These are phyloP conservation scores for Reinhardtius hippoglossoides DNA, from an alignment of 2,113 vertebrate species.

Conservation along the genomic window DNA sequence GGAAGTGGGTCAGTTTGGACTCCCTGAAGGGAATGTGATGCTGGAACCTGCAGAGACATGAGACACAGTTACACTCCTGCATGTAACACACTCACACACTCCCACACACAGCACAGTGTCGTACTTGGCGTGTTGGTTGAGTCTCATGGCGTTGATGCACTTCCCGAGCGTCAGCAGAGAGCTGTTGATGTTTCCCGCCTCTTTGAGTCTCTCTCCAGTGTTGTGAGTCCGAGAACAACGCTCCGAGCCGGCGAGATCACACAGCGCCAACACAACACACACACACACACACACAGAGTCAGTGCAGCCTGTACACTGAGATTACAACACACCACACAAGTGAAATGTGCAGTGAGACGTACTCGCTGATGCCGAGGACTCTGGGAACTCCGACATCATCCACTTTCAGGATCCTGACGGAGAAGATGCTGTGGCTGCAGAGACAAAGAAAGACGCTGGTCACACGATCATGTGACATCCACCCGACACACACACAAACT, in stretches of 20 bases:
- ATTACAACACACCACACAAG: neutral
- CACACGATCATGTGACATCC: neutral
- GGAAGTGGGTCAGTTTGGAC: constrained; percentile 95
- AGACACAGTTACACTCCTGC: neutral
- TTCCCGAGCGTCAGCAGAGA: constrained; percentile 93
- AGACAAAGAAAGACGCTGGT: constrained; percentile 30
- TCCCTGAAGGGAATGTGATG: constrained; percentile 95
- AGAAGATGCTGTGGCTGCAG: constrained; percentile 95
- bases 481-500: neutral
- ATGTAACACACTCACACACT: neutral
- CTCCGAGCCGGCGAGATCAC: constrained; percentile 97
- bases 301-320: neutral
- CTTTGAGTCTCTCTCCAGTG: constrained; percentile 93
- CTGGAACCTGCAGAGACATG: constrained; percentile 80
- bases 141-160: constrained; percentile 91
- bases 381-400: constrained; percentile 83
- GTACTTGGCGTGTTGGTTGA: constrained; percentile 91
- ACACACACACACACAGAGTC: neutral
- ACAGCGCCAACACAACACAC: constrained; percentile 86
- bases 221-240: constrained; percentile 91
- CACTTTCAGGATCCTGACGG: constrained; percentile 88
- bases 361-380: constrained; percentile 92
- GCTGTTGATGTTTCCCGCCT: constrained; percentile 94
- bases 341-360: constrained; percentile 61
- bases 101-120: constrained; percentile 35